Conservation (phyloP, 2,113 vertebrate genomes). For the Andinoacara biseriatus region DNA sequence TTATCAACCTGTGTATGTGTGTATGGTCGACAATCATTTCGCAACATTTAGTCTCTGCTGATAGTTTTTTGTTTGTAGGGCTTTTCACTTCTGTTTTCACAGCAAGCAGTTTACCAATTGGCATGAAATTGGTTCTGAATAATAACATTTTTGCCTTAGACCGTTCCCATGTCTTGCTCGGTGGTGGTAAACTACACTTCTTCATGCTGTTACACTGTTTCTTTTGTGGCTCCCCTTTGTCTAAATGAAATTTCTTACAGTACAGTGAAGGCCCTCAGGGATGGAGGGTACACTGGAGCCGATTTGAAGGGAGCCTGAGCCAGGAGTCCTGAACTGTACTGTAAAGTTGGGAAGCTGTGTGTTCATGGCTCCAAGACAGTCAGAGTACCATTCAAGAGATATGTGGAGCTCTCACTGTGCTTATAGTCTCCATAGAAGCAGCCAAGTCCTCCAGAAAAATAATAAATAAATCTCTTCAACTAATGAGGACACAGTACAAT, state of each 20-base stretch:
- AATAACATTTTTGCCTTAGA: conserved; percentile 13
- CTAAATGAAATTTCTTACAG: conserved; percentile 62
- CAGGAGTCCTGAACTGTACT: conserved; percentile 25
- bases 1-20: not conserved
- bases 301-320: conserved; percentile 38
- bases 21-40: not conserved
- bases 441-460: not conserved
- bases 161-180: conserved; percentile 13
- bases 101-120: conserved; percentile 27
- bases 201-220: conserved; percentile 35
- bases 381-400: not conserved
- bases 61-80: not conserved
- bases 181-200: conserved; percentile 15
- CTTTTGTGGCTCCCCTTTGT: conserved; percentile 20
- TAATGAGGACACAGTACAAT: conserved; percentile 33
- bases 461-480: not conserved
- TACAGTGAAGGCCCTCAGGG: conserved; percentile 45
- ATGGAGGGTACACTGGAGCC: conserved; percentile 20
- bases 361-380: not conserved
- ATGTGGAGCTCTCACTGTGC: not conserved
- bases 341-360: not conserved
- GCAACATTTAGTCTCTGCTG: conserved; percentile 2
- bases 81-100: conserved; percentile 6
- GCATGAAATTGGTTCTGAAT: conserved; percentile 6
- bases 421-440: not conserved